Evolutionary conservation across 2,113 vertebrate genomes (phyloP).

Genomic region (Calyptommatus sinebrachiatus): DNA sequence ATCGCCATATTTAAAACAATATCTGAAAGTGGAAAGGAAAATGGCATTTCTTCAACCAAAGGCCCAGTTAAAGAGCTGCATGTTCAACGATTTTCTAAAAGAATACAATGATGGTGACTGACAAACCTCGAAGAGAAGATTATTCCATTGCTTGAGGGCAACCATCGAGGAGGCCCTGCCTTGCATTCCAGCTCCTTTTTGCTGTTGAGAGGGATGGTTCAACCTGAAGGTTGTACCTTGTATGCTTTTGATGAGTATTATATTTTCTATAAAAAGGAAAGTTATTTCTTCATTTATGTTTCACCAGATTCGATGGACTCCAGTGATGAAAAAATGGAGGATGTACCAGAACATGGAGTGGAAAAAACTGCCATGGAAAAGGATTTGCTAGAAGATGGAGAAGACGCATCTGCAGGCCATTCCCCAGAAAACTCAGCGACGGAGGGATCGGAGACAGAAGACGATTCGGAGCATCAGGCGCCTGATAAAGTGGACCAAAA

Average conservation of each 20-base stretch:
- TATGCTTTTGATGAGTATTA: not conserved
- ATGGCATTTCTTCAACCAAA: too few species aligned
- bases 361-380: conserved; percentile 55
- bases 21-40: too few species aligned
- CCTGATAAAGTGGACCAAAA: conserved; percentile 58
- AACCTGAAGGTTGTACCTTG: too few species aligned
- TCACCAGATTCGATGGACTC: not conserved
- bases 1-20: too few species aligned
- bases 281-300: not conserved
- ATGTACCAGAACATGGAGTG: conserved; percentile 50
- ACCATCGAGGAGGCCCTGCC: too few species aligned
- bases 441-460: conserved; percentile 55
- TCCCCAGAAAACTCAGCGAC: conserved; percentile 65
- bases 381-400: conserved; percentile 56
- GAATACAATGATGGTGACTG: too few species aligned
- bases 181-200: too few species aligned
- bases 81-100: too few species aligned
- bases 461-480: conserved; percentile 26
- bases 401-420: conserved; percentile 43
- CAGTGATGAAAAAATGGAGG: conserved; percentile 33
- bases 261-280: not conserved
- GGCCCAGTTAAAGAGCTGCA: too few species aligned
- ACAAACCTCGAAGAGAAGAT: too few species aligned
- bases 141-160: too few species aligned
- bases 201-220: too few species aligned